Base-by-base conservation (phyloP, 2,888 invertebrate genomes). In the Erpobdella octoculata region DNA sequence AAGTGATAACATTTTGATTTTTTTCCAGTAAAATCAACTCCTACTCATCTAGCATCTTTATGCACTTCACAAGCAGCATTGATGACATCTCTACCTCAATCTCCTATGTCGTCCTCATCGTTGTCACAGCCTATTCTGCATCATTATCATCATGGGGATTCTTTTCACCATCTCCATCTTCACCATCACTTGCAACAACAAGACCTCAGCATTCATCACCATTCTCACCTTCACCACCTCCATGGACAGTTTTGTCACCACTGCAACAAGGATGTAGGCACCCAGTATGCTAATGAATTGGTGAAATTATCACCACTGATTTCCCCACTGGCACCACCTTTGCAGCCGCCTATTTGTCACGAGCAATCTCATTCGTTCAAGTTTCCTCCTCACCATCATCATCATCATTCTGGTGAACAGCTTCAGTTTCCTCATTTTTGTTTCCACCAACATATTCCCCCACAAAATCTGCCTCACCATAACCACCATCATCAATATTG, bases 351-450 rank as follows among this genome's bases (percentile, higher is more conserved):
- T n/a, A n/a, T n/a, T n/a, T n/a, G n/a, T n/a, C n/a, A n/a, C n/a
- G n/a, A n/a, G n/a, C n/a, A n/a, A n/a, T n/a, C n/a, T n/a, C n/a
- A n/a, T n/a, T n/a, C n/a, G n/a, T n/a, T n/a, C n/a, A n/a, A n/a
- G n/a, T n/a, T n/a, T n/a, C 53, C 53, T n/a, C 53, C 53, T n/a
- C 53, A 53, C 28, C 53, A 25, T 28, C 53, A 53, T 53, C 53
- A 53, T 9, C 8, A 53, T 53, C 53, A 53, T 53, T 28, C 21
- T 53, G 21, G 28, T 8, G 21, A 53, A 6, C 53, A 53, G 53
- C 53, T 25, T 21, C 53, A 25, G 53, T 53, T 25, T 53, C 53
- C 21, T 12, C 21, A 53, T n/a, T 6, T 53, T 53, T 53, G 21
- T n/a, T n/a, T n/a, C n/a, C 28, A 53, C 28, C 53, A 53, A 5